Percentiles rank a stretch among this genome's conserved stretches.
phyloP scores from a whole-genome alignment of 2,888 invertebrate species.

The Dioctria linearis region DNA sequence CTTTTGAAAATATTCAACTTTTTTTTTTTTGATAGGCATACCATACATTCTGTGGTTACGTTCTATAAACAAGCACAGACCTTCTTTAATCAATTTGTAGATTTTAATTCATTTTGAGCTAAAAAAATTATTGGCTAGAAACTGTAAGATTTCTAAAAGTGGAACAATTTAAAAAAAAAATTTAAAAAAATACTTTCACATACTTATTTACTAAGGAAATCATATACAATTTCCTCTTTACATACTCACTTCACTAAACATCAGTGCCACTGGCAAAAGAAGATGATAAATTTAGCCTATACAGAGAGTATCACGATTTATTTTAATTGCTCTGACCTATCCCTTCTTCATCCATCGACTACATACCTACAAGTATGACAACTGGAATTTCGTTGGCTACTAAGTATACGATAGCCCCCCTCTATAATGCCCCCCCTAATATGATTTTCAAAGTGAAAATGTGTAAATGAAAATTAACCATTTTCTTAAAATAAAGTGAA shows the following conservation, averaged over 20 bases:
- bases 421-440: conserved; percentile 7
- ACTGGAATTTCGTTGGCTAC: not conserved
- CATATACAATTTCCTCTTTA: no score
- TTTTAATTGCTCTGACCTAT: conserved; percentile 14
- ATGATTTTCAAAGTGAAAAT: conserved; percentile 1
- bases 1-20: not conserved
- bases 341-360: conserved; percentile 17
- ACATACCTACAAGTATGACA: not conserved
- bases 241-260: no score
- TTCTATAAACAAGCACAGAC: no score
- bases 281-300: not conserved
- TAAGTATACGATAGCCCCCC: not conserved
- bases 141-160: no score
- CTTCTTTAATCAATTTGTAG: no score
- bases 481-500: not conserved
- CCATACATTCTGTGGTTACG: no score
- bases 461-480: conserved; percentile 1
- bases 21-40: not conserved
- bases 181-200: not conserved
- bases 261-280: no score
- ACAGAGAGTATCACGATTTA: not conserved
- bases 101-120: no score
- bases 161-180: not conserved
- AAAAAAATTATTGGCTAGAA: no score
- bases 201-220: no score